Evolutionary conservation across 2,113 vertebrate genomes (phyloP).

Genomic region (Acinonyx jubatus): DNA sequence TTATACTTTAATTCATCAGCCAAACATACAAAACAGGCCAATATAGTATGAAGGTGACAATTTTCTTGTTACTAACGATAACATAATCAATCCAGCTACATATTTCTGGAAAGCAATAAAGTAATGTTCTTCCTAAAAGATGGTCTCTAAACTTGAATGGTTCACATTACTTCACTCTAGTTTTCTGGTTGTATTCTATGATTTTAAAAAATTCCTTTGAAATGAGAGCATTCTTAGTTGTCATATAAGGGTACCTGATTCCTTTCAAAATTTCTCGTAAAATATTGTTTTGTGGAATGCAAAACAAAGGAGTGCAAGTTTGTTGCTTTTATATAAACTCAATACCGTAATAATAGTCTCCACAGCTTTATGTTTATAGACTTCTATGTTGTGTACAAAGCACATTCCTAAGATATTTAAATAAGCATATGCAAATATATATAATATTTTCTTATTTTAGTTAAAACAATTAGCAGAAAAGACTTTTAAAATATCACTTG

Average conservation of each 20-base stretch:
- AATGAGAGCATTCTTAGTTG: not conserved
- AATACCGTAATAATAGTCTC: not conserved
- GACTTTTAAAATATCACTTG: not conserved
- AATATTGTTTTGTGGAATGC: not conserved
- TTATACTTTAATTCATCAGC: not conserved
- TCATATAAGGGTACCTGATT: not conserved
- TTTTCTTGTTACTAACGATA: slow-evolving; percentile 20
- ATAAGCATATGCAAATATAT: not conserved
- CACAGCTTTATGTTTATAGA: not conserved
- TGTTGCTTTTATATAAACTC: not conserved
- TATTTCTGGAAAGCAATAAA: not conserved
- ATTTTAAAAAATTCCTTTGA: not conserved
- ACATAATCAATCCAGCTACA: not conserved
- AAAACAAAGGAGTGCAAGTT: not conserved
- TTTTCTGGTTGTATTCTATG: not conserved
- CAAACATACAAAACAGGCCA: not conserved
- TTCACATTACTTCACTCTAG: not conserved
- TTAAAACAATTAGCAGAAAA: not conserved
- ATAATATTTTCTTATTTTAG: not conserved
- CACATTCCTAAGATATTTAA: not conserved
- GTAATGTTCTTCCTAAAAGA: not conserved
- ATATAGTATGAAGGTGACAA: not conserved
- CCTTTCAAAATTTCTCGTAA: not conserved
- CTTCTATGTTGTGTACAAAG: not conserved
- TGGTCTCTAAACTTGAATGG: not conserved